Percentiles rank a stretch among this genome's conserved stretches.
Conservation (phyloP, 2,888 invertebrate species). For the Bombylius discolor region DNA sequence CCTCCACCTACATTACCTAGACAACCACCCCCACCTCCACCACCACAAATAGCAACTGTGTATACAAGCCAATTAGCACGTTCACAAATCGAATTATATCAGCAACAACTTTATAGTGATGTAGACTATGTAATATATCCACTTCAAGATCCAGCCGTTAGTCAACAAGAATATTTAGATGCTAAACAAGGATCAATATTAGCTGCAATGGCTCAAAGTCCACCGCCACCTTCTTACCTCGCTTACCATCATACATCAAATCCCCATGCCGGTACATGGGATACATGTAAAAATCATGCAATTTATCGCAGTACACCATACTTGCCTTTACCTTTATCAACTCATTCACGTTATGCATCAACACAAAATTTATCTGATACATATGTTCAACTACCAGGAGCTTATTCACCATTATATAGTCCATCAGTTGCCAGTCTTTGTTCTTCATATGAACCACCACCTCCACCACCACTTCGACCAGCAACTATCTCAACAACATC, state of each 20-base stretch:
- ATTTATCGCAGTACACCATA: conserved; percentile 76
- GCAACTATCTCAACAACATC: conserved; percentile 27
- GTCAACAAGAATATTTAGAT: conserved; percentile 82
- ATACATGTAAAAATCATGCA: conserved; percentile 49
- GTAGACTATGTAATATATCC: conserved; percentile 88
- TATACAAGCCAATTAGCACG: conserved; percentile 56
- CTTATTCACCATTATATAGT: conserved; percentile 51
- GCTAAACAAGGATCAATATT: conserved; percentile 57
- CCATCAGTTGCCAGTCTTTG: conserved; percentile 50
- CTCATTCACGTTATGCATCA: conserved; percentile 60
- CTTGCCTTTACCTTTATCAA: conserved; percentile 51
- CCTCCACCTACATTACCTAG: conserved; percentile 53
- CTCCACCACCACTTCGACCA: conserved; percentile 47
- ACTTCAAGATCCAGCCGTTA: conserved; percentile 75
- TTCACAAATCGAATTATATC: conserved; percentile 73
- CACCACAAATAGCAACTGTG: conserved; percentile 56
- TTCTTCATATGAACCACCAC: conserved; percentile 53
- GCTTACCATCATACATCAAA: conserved; percentile 40
- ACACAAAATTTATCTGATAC: conserved; percentile 68
- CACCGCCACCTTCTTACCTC: conserved; percentile 45
- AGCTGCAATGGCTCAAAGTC: conserved; percentile 51
- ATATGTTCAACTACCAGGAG: conserved; percentile 52
- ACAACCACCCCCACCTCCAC: conserved; percentile 50
- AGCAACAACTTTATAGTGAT: conserved; percentile 80
- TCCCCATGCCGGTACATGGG: conserved; percentile 27